Percentiles rank a stretch among this genome's conserved stretches.
These are phyloP conservation scores for Hirtodrosophila cameraria DNA, from an alignment of 2,888 invertebrate genomes.

Conservation along the genomic window DNA sequence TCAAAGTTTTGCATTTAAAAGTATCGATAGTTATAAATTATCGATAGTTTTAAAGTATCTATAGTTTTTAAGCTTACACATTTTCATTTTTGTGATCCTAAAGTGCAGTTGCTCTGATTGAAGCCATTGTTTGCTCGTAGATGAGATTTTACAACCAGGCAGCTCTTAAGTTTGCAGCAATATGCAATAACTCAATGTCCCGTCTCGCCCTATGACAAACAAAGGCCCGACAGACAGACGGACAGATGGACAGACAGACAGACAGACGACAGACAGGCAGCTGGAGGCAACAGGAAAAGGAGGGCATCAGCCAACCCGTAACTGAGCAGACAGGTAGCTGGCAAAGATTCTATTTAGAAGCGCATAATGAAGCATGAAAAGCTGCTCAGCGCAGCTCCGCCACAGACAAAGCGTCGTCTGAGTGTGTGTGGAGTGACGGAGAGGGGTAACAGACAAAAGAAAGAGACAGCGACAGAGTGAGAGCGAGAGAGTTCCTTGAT, in stretches of 20 bases:
- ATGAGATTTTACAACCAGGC: background rate
- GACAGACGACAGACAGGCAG: constrained; percentile 19
- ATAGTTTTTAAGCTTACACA: too few relatives aligned
- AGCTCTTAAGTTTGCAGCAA: constrained; percentile 28
- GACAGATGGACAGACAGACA: constrained; percentile 11
- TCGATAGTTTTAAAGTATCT: too few relatives aligned
- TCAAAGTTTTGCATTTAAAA: too few relatives aligned
- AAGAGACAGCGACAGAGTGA: background rate
- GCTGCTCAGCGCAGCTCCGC: constrained; percentile 41
- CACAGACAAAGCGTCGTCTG: constrained; percentile 63
- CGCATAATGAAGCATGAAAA: constrained; percentile 70
- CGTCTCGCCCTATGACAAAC: constrained; percentile 21
- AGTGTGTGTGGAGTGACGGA: background rate
- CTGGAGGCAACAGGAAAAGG: constrained; percentile 9
- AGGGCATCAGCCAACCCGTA: constrained; percentile 1
- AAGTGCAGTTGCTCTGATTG: constrained; percentile 40
- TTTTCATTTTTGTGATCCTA: too few relatives aligned
- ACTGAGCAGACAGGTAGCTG: constrained; percentile 19
- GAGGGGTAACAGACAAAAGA: too few relatives aligned
- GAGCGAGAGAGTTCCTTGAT: constrained; percentile 21
- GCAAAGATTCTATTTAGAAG: constrained; percentile 44
- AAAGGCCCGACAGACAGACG: constrained; percentile 37
- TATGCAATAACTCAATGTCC: constrained; percentile 45
- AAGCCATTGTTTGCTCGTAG: constrained; percentile 12
- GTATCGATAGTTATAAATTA: too few relatives aligned